A percentile compares a stretch with the other conserved stretches of the same genome.
phyloP scores from a whole-genome alignment of 2,113 vertebrate genomes.

The Petaurus breviceps region DNA sequence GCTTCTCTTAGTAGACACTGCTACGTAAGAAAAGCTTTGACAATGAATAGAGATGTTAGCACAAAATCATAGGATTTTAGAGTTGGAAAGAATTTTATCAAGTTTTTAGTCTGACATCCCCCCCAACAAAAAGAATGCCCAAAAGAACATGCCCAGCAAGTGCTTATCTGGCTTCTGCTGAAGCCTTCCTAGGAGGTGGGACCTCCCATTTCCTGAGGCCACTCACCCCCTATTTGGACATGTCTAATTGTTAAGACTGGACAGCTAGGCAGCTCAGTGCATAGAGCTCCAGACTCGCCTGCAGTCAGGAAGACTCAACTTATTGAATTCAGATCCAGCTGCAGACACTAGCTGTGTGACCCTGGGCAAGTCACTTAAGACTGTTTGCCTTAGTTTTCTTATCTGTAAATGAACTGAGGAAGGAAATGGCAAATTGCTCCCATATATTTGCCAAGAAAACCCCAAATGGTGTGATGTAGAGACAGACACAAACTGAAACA shows the following conservation, averaged over 20 bases:
- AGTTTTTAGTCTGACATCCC: rapidly evolving
- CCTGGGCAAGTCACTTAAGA: background rate
- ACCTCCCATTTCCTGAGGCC: background rate
- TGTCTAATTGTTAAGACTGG: background rate
- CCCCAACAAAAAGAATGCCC: background rate
- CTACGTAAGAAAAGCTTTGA: background rate
- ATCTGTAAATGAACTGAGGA: background rate
- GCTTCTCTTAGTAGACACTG: background rate
- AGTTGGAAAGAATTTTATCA: background rate
- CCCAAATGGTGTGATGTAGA: too few species aligned
- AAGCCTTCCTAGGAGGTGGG: background rate
- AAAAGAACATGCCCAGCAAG: background rate
- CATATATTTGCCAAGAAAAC: background rate
- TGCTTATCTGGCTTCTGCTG: background rate
- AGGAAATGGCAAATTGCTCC: background rate
- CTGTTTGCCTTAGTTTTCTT: background rate
- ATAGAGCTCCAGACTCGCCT: background rate
- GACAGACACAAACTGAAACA: too few species aligned
- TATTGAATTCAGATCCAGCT: background rate
- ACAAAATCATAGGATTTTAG: background rate
- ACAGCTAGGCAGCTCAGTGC: background rate
- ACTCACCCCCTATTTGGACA: background rate
- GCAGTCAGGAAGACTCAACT: background rate
- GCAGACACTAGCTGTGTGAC: background rate
- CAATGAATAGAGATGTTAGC: background rate